Evolutionary conservation across 2,113 vertebrate genomes (phyloP), one percentile per base, ranked within the genome.

Genomic region (Capreolus pygargus): DNA sequence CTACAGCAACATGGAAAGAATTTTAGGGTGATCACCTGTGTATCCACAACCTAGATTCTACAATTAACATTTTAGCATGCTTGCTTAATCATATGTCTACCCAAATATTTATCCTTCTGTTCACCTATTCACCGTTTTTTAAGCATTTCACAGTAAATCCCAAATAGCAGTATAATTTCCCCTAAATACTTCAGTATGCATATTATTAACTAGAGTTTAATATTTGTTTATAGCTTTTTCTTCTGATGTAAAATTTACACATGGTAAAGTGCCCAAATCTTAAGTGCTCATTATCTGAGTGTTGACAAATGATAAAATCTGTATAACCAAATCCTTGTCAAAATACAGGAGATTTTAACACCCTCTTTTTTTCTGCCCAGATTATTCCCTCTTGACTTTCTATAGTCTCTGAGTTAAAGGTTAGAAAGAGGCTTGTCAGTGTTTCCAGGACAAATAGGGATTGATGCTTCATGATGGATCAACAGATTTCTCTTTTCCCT

Each of bases 321-420:
- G 14, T 76, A 67, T 70, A 91, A 87, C 28, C 45, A 89, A 94
- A 19, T 67, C 45, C 17, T 15, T 97, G 13, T 91, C 15, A 88
- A 95, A 39, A 54, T 83, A 61, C 2, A 85, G 50, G 89, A 86
- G 61, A 91, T 64, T 84, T 86, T 86, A 91, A 54, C 6, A 85
- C 27, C 28, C 11, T 27, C 21, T 52, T 55, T 61, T 78, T 96
- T 94, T 82, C 89, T 81, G 43, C 52, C 67, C 79, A 55, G 7
- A 83, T 91, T 95, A 84, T 95, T 93, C 33, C 15, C 47, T 89
- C 45, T 96, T 97, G 33, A 84, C 27, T 97, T 89, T 92, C 76
- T 84, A 3, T 95, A 91, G 36, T 86, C 23, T 95, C 61, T 95
- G 74, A 96, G 33, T 91, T 96, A 86, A 97, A 92, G 36, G 52